A percentile compares a stretch with the other conserved stretches of the same genome.
Conservation (phyloP, 2,888 invertebrate species). For the Idaea straminata region DNA sequence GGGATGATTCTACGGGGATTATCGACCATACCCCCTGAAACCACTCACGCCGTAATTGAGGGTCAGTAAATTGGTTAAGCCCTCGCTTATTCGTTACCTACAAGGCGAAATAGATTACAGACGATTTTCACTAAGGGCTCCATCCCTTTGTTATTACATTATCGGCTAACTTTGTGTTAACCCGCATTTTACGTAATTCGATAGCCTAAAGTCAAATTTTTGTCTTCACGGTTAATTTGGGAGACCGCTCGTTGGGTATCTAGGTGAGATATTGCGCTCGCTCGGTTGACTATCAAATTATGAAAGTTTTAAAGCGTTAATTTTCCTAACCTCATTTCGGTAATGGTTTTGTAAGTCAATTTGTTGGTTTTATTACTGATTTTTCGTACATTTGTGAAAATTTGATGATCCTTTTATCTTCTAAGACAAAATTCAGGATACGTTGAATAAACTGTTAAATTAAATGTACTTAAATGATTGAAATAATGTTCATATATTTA, state of each 20-base stretch:
- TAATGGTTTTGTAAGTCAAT: neutral
- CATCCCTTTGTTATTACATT: conserved; percentile 48
- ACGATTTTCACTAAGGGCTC: conserved; percentile 53
- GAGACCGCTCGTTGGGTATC: neutral
- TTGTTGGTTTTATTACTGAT: neutral
- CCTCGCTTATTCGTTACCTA: conserved; percentile 49
- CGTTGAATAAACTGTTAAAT: too few species aligned
- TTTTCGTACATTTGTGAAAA: neutral
- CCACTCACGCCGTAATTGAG: conserved; percentile 47
- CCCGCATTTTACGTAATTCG: neutral
- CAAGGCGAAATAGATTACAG: conserved; percentile 55
- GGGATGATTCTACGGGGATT: neutral
- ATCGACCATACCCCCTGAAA: conserved; percentile 4
- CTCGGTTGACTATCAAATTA: conserved; percentile 1
- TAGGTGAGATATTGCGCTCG: neutral
- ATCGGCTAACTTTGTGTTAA: conserved; percentile 24
- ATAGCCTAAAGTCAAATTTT: neutral
- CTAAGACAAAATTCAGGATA: neutral
- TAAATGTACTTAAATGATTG: too few species aligned
- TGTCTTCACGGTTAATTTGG: neutral
- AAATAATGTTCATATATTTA: too few species aligned
- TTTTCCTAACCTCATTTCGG: neutral
- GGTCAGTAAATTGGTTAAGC: conserved; percentile 58
- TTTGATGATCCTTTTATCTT: neutral
- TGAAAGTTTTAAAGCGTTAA: neutral